Evolutionary conservation across 2,113 vertebrate species (phyloP).

Genomic region (Phrynosoma blainvillii): DNA sequence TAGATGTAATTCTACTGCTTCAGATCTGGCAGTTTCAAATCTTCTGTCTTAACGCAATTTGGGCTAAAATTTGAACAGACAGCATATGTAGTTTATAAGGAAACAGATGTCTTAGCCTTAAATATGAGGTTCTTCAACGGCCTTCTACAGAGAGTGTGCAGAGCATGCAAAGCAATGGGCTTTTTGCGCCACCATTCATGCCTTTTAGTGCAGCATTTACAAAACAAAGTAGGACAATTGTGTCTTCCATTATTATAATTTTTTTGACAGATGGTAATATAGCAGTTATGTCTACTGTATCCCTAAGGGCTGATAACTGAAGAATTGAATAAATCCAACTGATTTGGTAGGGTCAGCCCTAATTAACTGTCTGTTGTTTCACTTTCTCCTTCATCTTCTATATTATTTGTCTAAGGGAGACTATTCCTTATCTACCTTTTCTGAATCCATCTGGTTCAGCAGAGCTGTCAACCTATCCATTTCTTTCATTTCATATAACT

Average conservation of each 20-base stretch:
- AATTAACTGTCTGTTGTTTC: too few species aligned
- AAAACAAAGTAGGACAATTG: constrained; percentile 68
- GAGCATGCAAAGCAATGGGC: constrained; percentile 52
- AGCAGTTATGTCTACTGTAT: constrained; percentile 70
- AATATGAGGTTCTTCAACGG: constrained; percentile 40
- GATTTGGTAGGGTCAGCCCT: too few species aligned
- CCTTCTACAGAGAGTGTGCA: constrained; percentile 43
- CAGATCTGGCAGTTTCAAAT: neutral
- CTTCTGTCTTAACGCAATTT: neutral
- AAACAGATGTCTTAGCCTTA: constrained; percentile 37
- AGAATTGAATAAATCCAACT: too few species aligned
- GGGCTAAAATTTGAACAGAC: neutral
- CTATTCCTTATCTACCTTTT: too few species aligned
- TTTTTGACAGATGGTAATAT: constrained; percentile 76
- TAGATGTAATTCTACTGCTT: neutral
- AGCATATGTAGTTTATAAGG: constrained; percentile 33
- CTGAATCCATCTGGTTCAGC: too few species aligned
- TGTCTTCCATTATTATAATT: constrained; percentile 68
- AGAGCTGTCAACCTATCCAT: too few species aligned
- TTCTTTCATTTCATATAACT: too few species aligned
- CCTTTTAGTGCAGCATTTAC: constrained; percentile 60
- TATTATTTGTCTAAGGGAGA: too few species aligned
- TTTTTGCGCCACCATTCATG: constrained; percentile 61
- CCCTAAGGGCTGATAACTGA: constrained; percentile 63
- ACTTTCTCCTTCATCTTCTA: too few species aligned